Evolutionary conservation across 2,113 vertebrate species (phyloP).

Genomic region (Catagonus wagneri): DNA sequence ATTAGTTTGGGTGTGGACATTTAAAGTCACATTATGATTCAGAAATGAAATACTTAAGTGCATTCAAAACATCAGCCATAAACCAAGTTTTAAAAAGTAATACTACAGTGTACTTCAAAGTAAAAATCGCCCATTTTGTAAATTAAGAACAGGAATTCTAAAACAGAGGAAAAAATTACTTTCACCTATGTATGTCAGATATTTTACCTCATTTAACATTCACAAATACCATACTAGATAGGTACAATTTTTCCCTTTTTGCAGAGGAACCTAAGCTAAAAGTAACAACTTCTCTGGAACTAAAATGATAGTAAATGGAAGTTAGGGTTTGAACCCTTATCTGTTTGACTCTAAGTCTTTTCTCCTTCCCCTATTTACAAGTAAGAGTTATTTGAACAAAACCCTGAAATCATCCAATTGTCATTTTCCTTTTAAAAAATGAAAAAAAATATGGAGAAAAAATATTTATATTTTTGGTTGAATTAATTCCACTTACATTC

Average conservation of each 20-base stretch:
- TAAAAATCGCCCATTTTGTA: constrained; percentile 55
- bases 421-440: constrained; percentile 50
- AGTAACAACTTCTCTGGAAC: constrained; percentile 23
- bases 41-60: constrained; percentile 57
- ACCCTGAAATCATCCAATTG: constrained; percentile 15
- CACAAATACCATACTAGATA: constrained; percentile 1
- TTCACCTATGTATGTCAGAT: constrained; percentile 35
- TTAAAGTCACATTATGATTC: constrained; percentile 9
- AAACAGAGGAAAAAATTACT: constrained; percentile 42
- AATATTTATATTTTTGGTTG: not conserved
- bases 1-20: not conserved
- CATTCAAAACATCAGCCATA: constrained; percentile 4
- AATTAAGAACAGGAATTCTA: constrained; percentile 42
- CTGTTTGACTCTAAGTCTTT: not conserved
- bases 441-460: constrained; percentile 38
- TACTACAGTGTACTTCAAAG: not conserved
- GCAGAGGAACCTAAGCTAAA: constrained; percentile 45
- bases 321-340: not conserved
- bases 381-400: constrained; percentile 48
- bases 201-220: constrained; percentile 61
- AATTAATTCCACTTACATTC: not conserved
- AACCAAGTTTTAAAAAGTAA: constrained; percentile 55
- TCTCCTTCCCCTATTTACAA: not conserved
- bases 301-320: constrained; percentile 29
- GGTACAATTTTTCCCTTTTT: constrained; percentile 45